Evolutionary conservation across 1,140 invertebrate species (phyloP).

Genomic region (Drosophila parabipectinata): DNA sequence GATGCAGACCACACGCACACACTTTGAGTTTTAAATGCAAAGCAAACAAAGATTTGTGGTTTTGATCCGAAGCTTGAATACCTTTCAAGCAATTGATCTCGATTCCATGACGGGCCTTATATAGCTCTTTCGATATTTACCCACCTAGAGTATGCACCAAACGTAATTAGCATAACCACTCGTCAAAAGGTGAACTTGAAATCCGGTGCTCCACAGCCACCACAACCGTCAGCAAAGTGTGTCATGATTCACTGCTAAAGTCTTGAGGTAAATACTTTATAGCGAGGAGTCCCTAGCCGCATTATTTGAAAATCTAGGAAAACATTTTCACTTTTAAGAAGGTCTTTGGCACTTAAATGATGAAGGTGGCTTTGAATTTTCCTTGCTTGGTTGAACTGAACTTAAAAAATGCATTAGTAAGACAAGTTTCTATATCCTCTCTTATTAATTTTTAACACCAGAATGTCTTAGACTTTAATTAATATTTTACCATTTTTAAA

Average conservation of each 20-base stretch:
- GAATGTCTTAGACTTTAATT: no score
- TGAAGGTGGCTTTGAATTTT: no score
- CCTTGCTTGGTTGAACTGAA: no score
- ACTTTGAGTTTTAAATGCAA: not conserved
- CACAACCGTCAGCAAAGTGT: constrained; percentile 51
- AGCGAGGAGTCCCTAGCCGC: not conserved
- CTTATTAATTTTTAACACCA: no score
- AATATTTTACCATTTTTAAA: no score
- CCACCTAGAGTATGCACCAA: constrained; percentile 28
- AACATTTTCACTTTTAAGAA: no score
- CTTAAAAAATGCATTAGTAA: no score
- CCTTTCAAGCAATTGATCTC: constrained; percentile 27
- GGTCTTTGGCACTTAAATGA: no score
- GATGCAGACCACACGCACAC: constrained; percentile 2
- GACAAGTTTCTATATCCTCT: no score
- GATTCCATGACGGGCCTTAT: not conserved
- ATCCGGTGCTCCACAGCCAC: constrained; percentile 36
- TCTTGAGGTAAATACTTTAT: not conserved
- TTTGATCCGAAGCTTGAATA: constrained; percentile 19
- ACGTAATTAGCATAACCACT: constrained; percentile 66
- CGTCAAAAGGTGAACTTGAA: constrained; percentile 70
- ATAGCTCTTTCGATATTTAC: not conserved
- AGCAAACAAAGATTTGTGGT: not conserved
- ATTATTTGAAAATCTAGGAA: not conserved
- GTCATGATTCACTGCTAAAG: constrained; percentile 67